Conservation (phyloP, 2,797 vertebrate genomes). For the Buceros bicornis region DNA sequence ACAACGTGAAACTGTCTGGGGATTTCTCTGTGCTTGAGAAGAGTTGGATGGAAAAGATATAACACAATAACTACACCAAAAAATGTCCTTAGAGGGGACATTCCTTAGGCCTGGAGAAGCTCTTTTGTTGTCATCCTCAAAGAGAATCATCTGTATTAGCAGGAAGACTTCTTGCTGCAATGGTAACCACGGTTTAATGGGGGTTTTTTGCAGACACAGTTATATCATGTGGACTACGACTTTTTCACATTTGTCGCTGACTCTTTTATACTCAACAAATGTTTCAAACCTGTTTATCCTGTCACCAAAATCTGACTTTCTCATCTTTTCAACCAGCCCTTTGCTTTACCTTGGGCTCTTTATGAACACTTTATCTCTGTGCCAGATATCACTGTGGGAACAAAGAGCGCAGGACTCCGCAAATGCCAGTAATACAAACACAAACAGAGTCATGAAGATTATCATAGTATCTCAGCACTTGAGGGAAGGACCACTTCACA, state of each 20-base stretch:
- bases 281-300: not conserved
- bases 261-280: not conserved
- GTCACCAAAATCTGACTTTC: not conserved
- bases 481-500: not conserved
- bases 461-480: constrained; percentile 13
- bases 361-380: not conserved
- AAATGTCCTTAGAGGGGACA: not conserved
- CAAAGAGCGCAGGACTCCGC: not conserved
- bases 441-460: not conserved
- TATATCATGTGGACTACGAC: not conserved
- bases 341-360: not conserved
- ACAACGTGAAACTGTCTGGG: not conserved
- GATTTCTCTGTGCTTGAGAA: not conserved
- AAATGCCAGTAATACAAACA: not conserved
- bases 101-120: not conserved
- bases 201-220: not conserved
- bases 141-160: not conserved
- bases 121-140: not conserved
- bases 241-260: not conserved
- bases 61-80: not conserved
- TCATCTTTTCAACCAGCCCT: not conserved
- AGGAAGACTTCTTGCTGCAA: not conserved
- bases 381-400: not conserved
- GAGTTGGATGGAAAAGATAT: not conserved
- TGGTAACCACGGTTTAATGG: fast-evolving